These are phyloP conservation scores for Oriolus oriolus DNA, from an alignment of 2,113 vertebrate genomes.

Conservation along the genomic window DNA sequence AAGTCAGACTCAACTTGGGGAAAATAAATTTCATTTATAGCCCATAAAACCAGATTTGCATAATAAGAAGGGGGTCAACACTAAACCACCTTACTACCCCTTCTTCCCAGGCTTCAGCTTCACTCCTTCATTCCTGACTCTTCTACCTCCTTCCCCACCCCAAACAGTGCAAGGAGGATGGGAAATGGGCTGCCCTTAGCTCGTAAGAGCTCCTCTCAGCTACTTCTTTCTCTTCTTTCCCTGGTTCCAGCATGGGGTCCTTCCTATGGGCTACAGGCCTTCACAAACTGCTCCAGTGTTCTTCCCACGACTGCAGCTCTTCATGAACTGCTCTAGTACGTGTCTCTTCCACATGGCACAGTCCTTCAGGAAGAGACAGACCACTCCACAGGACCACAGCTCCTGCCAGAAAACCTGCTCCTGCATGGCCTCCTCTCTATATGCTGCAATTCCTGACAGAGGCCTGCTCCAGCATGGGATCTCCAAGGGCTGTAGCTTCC, in stretches of 20 bases:
- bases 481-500: not conserved
- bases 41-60: not conserved
- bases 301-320: not conserved
- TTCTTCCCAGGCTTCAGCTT: not conserved
- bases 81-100: not conserved
- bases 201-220: not conserved
- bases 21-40: not conserved
- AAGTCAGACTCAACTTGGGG: not conserved
- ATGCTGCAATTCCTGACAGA: not conserved
- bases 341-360: not conserved
- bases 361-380: not conserved
- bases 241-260: not conserved
- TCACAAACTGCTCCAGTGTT: not conserved
- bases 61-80: not conserved
- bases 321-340: accelerated
- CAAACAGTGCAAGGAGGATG: not conserved
- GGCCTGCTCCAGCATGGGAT: not conserved
- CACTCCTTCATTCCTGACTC: not conserved
- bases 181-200: not conserved
- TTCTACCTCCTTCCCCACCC: not conserved
- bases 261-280: not conserved
- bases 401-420: not conserved
- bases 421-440: not conserved
- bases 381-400: not conserved
- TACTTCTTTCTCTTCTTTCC: not conserved